Percentiles rank a stretch among this genome's conserved stretches.
Evolutionary conservation across 2,888 invertebrate species (phyloP).

Genomic region (Cheilosia impressa): DNA sequence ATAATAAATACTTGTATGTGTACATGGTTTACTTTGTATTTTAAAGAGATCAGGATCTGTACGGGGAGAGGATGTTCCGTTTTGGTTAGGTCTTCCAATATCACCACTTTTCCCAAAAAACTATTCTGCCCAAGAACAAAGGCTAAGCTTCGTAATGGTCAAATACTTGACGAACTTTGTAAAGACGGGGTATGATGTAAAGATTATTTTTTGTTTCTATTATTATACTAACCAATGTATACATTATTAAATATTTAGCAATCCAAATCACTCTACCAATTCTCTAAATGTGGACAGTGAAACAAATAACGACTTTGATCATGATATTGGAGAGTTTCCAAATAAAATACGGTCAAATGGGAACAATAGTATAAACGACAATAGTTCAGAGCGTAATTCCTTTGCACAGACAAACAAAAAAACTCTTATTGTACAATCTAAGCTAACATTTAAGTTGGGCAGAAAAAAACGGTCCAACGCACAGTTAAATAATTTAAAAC

Average conservation of each 20-base stretch:
- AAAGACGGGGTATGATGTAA: conserved; percentile 90
- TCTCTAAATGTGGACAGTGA: conserved; percentile 24
- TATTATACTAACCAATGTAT: not conserved
- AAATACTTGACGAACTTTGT: conserved; percentile 95
- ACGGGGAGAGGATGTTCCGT: conserved; percentile 93
- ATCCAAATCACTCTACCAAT: conserved; percentile 80
- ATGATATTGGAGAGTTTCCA: not conserved
- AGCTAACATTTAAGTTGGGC: not conserved
- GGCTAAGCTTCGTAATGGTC: conserved; percentile 90
- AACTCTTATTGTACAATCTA: conserved; percentile 6
- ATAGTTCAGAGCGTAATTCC: conserved; percentile 32
- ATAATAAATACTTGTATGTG: not conserved
- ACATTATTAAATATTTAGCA: conserved; percentile 76
- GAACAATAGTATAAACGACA: conserved; percentile 33
- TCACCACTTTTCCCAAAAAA: conserved; percentile 89
- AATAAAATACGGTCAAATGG: conserved; percentile 7
- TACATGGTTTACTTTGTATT: conserved; percentile 10
- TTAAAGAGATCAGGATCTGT: conserved; percentile 89
- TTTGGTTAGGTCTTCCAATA: conserved; percentile 92
- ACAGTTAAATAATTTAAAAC: conserved; percentile 21
- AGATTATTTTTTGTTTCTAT: not conserved
- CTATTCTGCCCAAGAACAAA: conserved; percentile 90
- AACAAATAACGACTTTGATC: conserved; percentile 11
- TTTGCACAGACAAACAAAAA: conserved; percentile 9
- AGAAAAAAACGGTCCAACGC: conserved; percentile 43